phyloP scores from a whole-genome alignment of 2,797 vertebrate species.

The Coregonus suidteri region DNA sequence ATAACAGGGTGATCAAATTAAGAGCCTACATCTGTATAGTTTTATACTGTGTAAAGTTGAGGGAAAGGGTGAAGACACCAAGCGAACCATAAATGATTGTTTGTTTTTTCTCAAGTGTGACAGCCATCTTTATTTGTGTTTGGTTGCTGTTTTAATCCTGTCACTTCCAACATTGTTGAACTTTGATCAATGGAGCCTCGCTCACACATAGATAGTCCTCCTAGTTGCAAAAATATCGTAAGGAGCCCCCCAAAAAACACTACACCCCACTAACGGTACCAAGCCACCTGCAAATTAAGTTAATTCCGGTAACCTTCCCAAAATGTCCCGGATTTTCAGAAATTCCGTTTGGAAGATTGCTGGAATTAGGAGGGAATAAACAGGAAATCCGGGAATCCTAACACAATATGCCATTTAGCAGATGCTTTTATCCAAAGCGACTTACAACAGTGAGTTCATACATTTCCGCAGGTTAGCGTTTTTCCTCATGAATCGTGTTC shows the following conservation, averaged over 20 bases:
- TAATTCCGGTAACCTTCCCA: neutral
- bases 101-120: neutral
- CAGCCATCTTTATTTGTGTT: neutral
- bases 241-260: neutral
- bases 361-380: neutral
- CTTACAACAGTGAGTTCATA: too few species aligned
- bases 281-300: neutral
- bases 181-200: neutral
- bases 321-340: neutral
- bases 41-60: neutral
- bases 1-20: too few species aligned
- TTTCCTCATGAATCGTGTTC: too few species aligned
- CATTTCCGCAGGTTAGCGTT: too few species aligned
- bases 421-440: neutral
- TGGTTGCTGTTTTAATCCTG: neutral
- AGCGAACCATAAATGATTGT: neutral
- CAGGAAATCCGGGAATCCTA: neutral
- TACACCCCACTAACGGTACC: neutral
- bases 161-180: neutral
- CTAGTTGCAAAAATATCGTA: neutral
- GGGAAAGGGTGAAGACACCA: neutral
- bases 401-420: neutral
- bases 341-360: neutral
- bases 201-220: neutral
- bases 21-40: neutral